Percentiles rank a stretch among this genome's conserved stretches.
These are phyloP conservation scores for Creontiades dilutus DNA, from an alignment of 2,888 invertebrate species.

Conservation along the genomic window DNA sequence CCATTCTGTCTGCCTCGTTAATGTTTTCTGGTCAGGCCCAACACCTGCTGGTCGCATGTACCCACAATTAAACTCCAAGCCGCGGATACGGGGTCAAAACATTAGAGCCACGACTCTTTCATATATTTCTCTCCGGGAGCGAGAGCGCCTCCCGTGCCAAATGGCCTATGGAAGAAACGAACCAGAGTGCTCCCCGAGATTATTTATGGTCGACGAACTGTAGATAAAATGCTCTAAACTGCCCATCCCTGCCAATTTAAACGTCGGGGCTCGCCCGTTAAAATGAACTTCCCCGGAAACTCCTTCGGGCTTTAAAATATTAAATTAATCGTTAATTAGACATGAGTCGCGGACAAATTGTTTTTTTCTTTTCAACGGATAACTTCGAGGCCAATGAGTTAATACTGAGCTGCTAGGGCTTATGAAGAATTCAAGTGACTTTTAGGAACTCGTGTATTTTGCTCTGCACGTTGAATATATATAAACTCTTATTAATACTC, in stretches of 20 bases:
- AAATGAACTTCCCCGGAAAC: neutral
- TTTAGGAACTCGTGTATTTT: too few relatives aligned
- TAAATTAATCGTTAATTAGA: constrained; percentile 62
- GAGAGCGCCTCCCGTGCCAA: constrained; percentile 43
- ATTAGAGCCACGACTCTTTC: constrained; percentile 52
- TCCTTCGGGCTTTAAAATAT: constrained; percentile 33
- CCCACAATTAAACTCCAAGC: constrained; percentile 55
- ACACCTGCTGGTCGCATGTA: constrained; percentile 54
- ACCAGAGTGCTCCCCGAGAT: constrained; percentile 57
- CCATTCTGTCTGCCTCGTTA: constrained; percentile 60
- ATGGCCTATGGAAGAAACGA: constrained; percentile 67
- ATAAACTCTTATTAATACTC: too few relatives aligned
- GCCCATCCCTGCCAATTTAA: constrained; percentile 66
- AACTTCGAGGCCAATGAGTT: too few relatives aligned
- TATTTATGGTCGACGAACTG: constrained; percentile 63
- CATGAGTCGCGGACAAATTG: constrained; percentile 53
- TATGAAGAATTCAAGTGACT: too few relatives aligned
- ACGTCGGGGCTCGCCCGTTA: constrained; percentile 5
- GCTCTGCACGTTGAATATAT: too few relatives aligned
- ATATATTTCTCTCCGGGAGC: constrained; percentile 47
- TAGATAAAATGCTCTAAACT: constrained; percentile 67
- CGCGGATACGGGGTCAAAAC: constrained; percentile 25
- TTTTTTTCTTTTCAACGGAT: neutral
- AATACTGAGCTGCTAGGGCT: too few relatives aligned
- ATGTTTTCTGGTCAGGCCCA: constrained; percentile 40